Percentiles rank a stretch among this genome's conserved stretches.
Evolutionary conservation across 2,113 vertebrate species (phyloP).

Genomic region (Pluvianellus socialis): DNA sequence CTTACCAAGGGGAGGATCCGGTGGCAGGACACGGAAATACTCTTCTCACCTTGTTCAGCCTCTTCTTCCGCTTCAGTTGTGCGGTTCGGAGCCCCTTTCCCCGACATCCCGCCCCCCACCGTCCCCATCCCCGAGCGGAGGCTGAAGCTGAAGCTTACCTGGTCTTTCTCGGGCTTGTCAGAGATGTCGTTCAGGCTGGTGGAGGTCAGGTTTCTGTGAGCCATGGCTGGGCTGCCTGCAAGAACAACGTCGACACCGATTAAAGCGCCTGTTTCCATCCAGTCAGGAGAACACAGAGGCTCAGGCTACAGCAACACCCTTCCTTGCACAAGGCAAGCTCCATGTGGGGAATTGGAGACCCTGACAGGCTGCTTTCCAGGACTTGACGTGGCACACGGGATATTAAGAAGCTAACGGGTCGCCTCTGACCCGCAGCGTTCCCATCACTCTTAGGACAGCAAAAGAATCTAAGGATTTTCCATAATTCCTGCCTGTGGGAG

Average conservation of each 20-base stretch:
- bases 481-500: background rate
- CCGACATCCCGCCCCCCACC: background rate
- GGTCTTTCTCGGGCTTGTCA: slow-evolving; percentile 96
- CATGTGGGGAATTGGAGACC: background rate
- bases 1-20: background rate
- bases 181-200: slow-evolving; percentile 95
- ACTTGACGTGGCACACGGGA: background rate
- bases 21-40: background rate
- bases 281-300: background rate
- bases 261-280: background rate
- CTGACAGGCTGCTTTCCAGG: background rate
- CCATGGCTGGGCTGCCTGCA: slow-evolving; percentile 88
- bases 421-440: background rate
- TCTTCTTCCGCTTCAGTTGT: background rate
- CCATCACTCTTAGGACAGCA: background rate
- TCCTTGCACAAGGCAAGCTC: background rate
- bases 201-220: slow-evolving; percentile 89
- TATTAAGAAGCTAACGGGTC: accelerated
- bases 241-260: slow-evolving; percentile 30
- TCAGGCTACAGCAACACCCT: background rate
- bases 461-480: background rate
- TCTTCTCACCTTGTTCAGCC: background rate
- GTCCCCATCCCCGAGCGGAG: background rate
- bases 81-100: background rate
- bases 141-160: slow-evolving; percentile 77